phyloP scores from a whole-genome alignment of 2,888 invertebrate genomes.

The Sycophila texana region DNA sequence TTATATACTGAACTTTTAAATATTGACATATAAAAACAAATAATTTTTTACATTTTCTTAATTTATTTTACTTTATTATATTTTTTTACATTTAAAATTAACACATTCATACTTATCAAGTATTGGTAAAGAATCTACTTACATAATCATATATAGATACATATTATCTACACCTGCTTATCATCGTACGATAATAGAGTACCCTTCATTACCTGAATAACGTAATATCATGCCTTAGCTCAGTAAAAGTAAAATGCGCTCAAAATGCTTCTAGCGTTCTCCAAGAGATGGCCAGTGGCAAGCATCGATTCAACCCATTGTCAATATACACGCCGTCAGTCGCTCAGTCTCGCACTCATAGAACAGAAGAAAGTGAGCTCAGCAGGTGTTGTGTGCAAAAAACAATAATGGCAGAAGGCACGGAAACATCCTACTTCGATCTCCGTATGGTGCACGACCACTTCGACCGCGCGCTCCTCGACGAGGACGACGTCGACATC shows the following conservation, averaged over 20 bases:
- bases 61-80: too few species aligned
- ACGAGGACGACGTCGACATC: slow-evolving; percentile 85
- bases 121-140: too few species aligned
- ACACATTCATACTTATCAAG: too few species aligned
- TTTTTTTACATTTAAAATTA: too few species aligned
- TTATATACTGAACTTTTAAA: too few species aligned
- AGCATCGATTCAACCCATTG: slow-evolving; percentile 17
- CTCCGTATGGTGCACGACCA: slow-evolving; percentile 80
- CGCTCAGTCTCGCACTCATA: not conserved
- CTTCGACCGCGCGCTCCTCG: slow-evolving; percentile 82
- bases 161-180: not conserved
- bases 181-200: not conserved
- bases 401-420: slow-evolving; percentile 50
- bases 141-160: too few species aligned
- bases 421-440: slow-evolving; percentile 75
- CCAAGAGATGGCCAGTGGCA: slow-evolving; percentile 27
- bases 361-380: slow-evolving; percentile 14
- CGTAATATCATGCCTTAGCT: not conserved
- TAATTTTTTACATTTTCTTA: too few species aligned
- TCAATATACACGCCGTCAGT: slow-evolving; percentile 6
- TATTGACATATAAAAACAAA: too few species aligned
- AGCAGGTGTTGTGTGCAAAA: slow-evolving; percentile 8
- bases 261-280: not conserved
- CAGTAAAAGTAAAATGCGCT: not conserved
- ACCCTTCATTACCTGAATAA: slow-evolving; percentile 7